A percentile compares a stretch with the other conserved stretches of the same genome.
Evolutionary conservation across 2,113 vertebrate species (phyloP).

Genomic region (Serinus canaria): DNA sequence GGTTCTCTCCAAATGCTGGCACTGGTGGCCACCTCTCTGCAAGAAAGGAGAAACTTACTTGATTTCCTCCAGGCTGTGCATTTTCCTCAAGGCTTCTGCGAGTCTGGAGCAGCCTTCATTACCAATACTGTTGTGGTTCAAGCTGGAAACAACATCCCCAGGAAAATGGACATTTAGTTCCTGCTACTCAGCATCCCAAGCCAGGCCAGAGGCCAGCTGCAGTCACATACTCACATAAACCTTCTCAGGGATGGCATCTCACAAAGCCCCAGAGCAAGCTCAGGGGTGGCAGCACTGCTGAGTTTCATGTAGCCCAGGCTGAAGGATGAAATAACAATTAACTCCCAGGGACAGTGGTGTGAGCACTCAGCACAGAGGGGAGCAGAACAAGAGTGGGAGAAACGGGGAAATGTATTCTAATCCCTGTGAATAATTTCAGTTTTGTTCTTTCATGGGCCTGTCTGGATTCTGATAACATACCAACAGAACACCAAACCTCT

Average conservation of each 20-base stretch:
- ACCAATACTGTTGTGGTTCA: constrained; percentile 66
- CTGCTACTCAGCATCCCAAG: neutral
- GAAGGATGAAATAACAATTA: neutral
- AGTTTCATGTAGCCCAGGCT: constrained; percentile 78
- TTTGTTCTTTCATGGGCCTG: neutral
- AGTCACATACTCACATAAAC: constrained; percentile 75
- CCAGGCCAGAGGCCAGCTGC: fast-evolving
- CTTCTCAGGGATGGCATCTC: constrained; percentile 61
- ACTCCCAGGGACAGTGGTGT: fast-evolving
- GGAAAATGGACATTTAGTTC: neutral
- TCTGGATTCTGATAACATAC: neutral
- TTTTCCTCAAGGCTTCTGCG: constrained; percentile 57
- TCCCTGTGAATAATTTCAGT: neutral
- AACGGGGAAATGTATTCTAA: neutral
- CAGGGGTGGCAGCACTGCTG: constrained; percentile 9
- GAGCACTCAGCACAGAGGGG: neutral
- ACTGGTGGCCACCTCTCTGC: neutral
- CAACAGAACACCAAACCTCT: neutral
- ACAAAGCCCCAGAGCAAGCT: constrained; percentile 62
- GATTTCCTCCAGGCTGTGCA: constrained; percentile 72
- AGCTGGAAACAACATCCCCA: constrained; percentile 59
- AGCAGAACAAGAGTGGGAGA: neutral
- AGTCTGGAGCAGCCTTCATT: constrained; percentile 27
- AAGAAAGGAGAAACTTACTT: constrained; percentile 67
- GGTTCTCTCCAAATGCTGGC: neutral